A percentile compares a stretch with the other conserved stretches of the same genome.
Conservation (phyloP, 2,113 vertebrate genomes). For the Pelecanoides urinatrix region DNA sequence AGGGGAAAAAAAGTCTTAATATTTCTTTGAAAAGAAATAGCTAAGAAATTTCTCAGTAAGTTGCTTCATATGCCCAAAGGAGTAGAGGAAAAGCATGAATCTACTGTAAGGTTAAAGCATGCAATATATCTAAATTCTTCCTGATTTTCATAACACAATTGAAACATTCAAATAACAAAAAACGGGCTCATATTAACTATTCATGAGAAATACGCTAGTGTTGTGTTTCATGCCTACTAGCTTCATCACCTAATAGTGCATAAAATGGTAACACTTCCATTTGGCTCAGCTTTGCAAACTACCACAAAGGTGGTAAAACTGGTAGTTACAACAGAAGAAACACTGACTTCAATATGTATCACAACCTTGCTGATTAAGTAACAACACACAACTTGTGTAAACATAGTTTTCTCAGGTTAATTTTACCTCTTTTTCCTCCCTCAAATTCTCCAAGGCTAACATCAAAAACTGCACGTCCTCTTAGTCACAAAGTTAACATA, state of each 20-base stretch:
- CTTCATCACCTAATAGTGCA: background rate
- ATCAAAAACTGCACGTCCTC: background rate
- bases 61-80: background rate
- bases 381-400: background rate
- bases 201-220: rapidly evolving
- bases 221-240: background rate
- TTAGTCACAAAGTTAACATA: background rate
- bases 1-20: background rate
- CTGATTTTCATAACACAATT: background rate
- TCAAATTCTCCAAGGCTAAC: background rate
- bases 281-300: background rate
- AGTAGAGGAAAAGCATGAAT: background rate
- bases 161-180: background rate
- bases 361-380: background rate
- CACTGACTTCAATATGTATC: background rate
- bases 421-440: background rate
- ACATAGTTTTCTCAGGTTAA: background rate
- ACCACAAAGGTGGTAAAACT: background rate
- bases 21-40: background rate
- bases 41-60: background rate
- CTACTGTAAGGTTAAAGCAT: background rate
- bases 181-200: background rate
- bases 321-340: background rate
- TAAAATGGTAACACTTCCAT: rapidly evolving
- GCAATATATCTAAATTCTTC: background rate